phyloP scores from a whole-genome alignment of 2,113 vertebrate genomes.

The Xiphophorus couchianus region DNA sequence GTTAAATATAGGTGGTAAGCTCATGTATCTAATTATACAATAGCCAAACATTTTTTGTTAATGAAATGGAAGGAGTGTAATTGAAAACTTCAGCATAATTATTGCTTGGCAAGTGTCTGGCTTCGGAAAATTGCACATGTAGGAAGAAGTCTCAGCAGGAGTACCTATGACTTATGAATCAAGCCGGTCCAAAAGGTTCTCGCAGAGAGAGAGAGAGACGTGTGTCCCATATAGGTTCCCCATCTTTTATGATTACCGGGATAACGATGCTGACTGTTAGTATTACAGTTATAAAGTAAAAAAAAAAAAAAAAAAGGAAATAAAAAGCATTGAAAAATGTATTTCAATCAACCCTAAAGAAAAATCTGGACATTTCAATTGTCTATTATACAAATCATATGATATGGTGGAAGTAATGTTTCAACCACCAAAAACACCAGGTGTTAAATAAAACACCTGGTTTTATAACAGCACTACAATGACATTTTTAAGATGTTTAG shows the following conservation, averaged over 20 bases:
- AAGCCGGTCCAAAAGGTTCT: slow-evolving; percentile 60
- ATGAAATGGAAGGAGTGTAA: slow-evolving; percentile 83
- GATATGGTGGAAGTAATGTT: neutral
- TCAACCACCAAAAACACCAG: neutral
- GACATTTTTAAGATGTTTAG: too few species aligned
- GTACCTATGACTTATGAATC: slow-evolving; percentile 71
- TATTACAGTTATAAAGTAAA: neutral
- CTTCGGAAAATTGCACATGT: slow-evolving; percentile 77
- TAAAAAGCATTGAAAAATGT: neutral
- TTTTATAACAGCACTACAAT: neutral
- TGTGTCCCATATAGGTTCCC: neutral
- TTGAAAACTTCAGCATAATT: slow-evolving; percentile 84
- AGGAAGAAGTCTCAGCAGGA: slow-evolving; percentile 73
- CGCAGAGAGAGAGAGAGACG: slow-evolving; percentile 1
- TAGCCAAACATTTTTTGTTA: slow-evolving; percentile 83
- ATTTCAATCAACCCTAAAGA: neutral
- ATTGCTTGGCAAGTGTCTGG: slow-evolving; percentile 75
- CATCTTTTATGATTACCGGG: too few species aligned
- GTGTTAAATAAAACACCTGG: neutral
- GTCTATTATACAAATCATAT: neutral
- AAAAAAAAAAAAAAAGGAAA: neutral
- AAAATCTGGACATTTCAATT: neutral
- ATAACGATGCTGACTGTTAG: neutral
- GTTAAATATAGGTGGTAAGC: slow-evolving; percentile 83
- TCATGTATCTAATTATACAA: slow-evolving; percentile 87